Evolutionary conservation across 2,888 invertebrate genomes (phyloP), one percentile per base, ranked within the genome.

Genomic region (Cetonia aurata): DNA sequence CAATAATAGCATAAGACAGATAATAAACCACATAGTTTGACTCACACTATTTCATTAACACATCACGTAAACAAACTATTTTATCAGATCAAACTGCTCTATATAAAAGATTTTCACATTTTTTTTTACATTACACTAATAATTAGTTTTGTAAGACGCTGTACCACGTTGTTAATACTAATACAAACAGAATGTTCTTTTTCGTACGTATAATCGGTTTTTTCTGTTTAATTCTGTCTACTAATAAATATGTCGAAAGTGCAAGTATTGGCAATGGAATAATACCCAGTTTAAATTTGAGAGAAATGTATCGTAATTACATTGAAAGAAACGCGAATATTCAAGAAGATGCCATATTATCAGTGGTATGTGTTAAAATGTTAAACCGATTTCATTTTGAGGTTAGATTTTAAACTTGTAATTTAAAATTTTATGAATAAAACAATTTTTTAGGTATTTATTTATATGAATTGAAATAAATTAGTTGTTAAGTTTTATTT

Each of bases 281-380:
- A 12, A 12, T 56, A 12, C 1, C n/a, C 15, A 50, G 13, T 15
- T 50, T 41, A 10, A 4, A 37, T 65, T 0, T 65, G 8, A 65
- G 17, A 33, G 37, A 33, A 19, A 37, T 4, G 3, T 50, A 50
- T 10, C 3, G 33, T 2, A 17, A 50, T 37, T 52, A 50, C 6
- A 50, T 65, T 3, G 62, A 65, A 37, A 25, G 50, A 13, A 33
- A 65, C 15, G 62, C 62, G 1, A 37, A 65, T 37, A 50, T 65
- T 1, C 17, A 65, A 10, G 62, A 65, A 50, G 62, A 65, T 41
- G 62, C 62, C 17, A 17, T 50, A 13, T 3, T 65, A 17, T 10
- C 13, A 50, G 62, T 65, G 62, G 62, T 65, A 65, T 46, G 62
- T 62, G 46, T 44, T 25, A 4, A 25, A 25, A 4, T 25, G 4